A percentile compares a stretch with the other conserved stretches of the same genome.
These are phyloP conservation scores for Temnothorax nylanderi DNA, from an alignment of 1,140 invertebrate genomes.

Conservation along the genomic window DNA sequence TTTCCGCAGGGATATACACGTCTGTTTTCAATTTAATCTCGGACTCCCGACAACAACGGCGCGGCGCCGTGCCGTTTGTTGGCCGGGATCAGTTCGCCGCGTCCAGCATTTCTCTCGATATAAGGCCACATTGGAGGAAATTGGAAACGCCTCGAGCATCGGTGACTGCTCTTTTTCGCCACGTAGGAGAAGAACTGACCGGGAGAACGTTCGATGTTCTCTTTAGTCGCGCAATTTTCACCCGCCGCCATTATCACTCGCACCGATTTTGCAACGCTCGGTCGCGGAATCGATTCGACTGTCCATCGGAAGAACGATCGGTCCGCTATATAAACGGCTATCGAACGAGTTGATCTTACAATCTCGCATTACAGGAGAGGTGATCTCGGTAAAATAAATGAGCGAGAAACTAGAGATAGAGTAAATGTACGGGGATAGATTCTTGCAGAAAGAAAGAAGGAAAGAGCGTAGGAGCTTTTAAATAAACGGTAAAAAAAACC, in stretches of 20 bases:
- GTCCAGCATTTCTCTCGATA: conserved; percentile 16
- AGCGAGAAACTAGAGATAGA: background rate
- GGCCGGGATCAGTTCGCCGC: conserved; percentile 19
- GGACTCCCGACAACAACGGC: conserved; percentile 30
- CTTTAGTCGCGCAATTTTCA: conserved; percentile 33
- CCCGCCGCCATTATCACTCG: background rate
- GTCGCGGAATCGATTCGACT: conserved; percentile 22
- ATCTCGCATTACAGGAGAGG: background rate
- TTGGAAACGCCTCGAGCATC: conserved; percentile 39
- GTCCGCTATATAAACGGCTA: conserved; percentile 15
- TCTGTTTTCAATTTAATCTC: conserved; percentile 61
- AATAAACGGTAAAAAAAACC: background rate
- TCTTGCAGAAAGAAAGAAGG: background rate
- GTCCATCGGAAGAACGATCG: background rate
- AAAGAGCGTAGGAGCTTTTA: background rate
- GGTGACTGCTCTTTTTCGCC: background rate
- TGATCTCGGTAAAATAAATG: background rate
- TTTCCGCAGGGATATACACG: conserved; percentile 16
- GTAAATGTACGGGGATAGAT: background rate
- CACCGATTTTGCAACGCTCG: conserved; percentile 5
- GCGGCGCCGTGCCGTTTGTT: background rate
- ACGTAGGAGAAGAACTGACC: background rate
- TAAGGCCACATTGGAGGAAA: conserved; percentile 46
- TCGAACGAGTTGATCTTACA: conserved; percentile 28
- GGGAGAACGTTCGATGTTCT: background rate